These are phyloP conservation scores for Dryocosmus kuriphilus DNA, from an alignment of 2,888 invertebrate species.

Conservation along the genomic window DNA sequence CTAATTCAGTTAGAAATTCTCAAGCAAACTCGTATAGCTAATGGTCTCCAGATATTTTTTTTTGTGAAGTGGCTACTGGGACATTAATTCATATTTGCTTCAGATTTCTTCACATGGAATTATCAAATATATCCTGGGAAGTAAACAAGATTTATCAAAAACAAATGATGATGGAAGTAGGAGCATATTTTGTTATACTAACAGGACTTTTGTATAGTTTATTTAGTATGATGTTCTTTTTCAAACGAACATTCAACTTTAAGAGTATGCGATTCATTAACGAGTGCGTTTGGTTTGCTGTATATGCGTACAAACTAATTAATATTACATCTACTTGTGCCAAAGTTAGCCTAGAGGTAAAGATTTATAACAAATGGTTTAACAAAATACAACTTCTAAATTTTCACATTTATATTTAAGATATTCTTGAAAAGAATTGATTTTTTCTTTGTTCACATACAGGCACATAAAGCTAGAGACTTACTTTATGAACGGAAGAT, in stretches of 20 bases:
- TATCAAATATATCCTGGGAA: conserved; percentile 7
- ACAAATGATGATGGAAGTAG: conserved; percentile 1
- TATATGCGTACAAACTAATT: neutral
- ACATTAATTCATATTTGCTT: neutral
- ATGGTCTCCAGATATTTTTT: too few species aligned
- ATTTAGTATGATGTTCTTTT: neutral
- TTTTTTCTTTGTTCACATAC: neutral
- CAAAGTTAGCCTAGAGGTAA: conserved; percentile 7
- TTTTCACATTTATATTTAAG: neutral
- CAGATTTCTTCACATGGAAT: conserved; percentile 8
- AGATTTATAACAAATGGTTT: neutral
- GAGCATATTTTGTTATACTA: neutral
- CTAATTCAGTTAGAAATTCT: too few species aligned
- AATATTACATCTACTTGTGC: neutral
- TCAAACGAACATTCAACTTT: neutral
- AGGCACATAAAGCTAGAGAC: neutral
- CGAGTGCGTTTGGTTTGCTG: neutral
- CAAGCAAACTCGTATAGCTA: too few species aligned
- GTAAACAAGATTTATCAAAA: conserved; percentile 1
- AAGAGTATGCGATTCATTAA: neutral
- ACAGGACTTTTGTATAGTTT: neutral
- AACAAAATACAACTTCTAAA: neutral
- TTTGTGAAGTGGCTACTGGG: too few species aligned
- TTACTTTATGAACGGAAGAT: conserved; percentile 2
- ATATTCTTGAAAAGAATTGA: neutral